These are phyloP conservation scores for Diaprepes abbreviatus DNA, from an alignment of 2,888 invertebrate species.

Conservation along the genomic window DNA sequence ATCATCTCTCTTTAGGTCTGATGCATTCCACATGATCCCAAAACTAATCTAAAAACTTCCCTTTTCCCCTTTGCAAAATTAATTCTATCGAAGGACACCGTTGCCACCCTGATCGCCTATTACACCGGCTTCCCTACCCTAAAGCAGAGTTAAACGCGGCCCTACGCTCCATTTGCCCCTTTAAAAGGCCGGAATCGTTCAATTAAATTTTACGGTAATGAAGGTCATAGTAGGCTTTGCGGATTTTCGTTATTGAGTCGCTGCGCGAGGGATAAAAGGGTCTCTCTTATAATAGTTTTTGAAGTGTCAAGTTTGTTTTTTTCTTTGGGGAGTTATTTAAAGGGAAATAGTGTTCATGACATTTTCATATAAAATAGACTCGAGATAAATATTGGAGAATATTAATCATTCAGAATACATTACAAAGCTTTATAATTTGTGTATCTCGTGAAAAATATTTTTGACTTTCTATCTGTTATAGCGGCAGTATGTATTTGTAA, in stretches of 20 bases:
- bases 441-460: too few relatives aligned
- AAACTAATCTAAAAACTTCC: conserved; percentile 11
- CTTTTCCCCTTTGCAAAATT: conserved; percentile 15
- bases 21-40: conserved; percentile 5
- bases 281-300: conserved; percentile 19
- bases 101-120: conserved; percentile 23
- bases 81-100: conserved; percentile 28
- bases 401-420: too few relatives aligned
- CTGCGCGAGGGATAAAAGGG: conserved; percentile 8
- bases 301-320: conserved; percentile 1
- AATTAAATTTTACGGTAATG: conserved; percentile 41
- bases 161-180: conserved; percentile 32
- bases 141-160: conserved; percentile 16
- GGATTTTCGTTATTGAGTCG: conserved; percentile 36
- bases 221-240: conserved; percentile 39
- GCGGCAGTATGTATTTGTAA: too few relatives aligned
- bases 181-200: conserved; percentile 38
- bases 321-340: background rate
- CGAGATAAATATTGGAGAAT: too few relatives aligned
- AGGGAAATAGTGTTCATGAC: too few relatives aligned
- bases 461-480: too few relatives aligned
- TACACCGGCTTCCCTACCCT: conserved; percentile 21
- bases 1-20: background rate
- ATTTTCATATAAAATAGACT: too few relatives aligned
- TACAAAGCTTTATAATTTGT: too few relatives aligned